Base-by-base conservation (phyloP, 2,797 vertebrate species). In the Salmo trutta region DNA sequence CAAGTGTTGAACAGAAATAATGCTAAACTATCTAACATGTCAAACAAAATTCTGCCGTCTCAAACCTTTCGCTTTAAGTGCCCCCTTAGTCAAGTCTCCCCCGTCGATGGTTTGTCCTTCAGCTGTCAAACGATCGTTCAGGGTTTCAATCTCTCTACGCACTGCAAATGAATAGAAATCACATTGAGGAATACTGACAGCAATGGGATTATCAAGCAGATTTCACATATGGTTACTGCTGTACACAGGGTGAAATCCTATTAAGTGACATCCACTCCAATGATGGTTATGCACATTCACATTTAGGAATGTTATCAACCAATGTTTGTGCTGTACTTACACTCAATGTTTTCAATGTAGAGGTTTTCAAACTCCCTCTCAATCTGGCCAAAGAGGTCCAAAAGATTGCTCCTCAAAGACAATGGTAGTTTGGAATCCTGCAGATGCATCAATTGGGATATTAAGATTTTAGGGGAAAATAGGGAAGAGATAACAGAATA, bases 361-460 rank as follows among this genome's bases (percentile, higher is more conserved):
- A 99, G 93, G 86, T 97, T 98, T 90, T 99, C 98, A 94, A 99
- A 99, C 84, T 99, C 98, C 79, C 97, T 93, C 86, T 99, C 98
- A 85, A 99, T 99, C 92, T 99, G 98, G 77, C 96, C 96, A 91
- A 99, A 99, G 82, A 99, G 95, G 85, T 99, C 98, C 86, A 97
- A 86, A 83, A 99, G 95, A 59, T 98, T 98, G 87, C 91, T 97
- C 84, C 97, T 95, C 85, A 99, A 89, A 51, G 97, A 93, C 84
- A 96, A 92, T 16, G 98, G 98, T 77, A 99, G 93, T 83, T 98
- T 99, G 79, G 98, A 98, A 91, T 99, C 98, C 98, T 99, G 87
- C 59, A 8, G 1, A 24, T 64, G 21, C 3, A 64, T 64, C 4
- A 64, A 64, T 64, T 3, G 21, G 8, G 10, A 12, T 64, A 64